Base-by-base conservation (phyloP, 2,113 vertebrate species). In the Scalopus aquaticus region DNA sequence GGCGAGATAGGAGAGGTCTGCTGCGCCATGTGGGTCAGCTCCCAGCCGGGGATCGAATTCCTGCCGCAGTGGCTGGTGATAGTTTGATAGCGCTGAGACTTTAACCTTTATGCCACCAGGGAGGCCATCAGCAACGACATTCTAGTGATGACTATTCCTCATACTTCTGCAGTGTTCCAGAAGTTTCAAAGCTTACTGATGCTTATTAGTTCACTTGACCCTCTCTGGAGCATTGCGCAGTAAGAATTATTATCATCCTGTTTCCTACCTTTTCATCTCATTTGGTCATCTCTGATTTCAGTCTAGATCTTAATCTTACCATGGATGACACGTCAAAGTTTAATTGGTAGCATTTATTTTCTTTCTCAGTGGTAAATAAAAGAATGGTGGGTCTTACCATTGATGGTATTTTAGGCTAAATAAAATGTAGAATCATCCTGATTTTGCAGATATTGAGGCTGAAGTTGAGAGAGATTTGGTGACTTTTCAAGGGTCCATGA, bases 271-370 rank as follows among this genome's bases (percentile, higher is more conserved):
- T 78, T 64, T 86, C 79, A 65, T 69, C 67, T 78, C 64, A 69
- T 76, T 88, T 83, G 70, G 88, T 87, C n/a, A 83, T 89, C 74
- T 96, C 70, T 91, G 91, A 72, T 74, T 87, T 74, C 49, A 24
- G 64, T 28, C 26, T 95, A 20, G 69, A 24, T 83, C 82, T 94
- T 60, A 89, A 26, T 62, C 28, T 62, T 32, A 30, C 26, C 39
- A 82, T 20, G 35, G 89, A 80, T 51, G 30, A 35, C 46, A 24
- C 37, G 62, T 56, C 79, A 65, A 42, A 80, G 72, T 90, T 92
- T 93, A 91, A 90, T 90, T 84, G 88, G 67, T 76, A 56, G 76
- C 62, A 49, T 89, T 90, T 90, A 22, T 83, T 97, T 90, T 93
- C 64, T 95, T 78, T 89, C 81, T 56, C 49, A 39, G 79, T 49